These are phyloP conservation scores for Florisuga fusca DNA, from an alignment of 2,797 vertebrate species.

Conservation along the genomic window DNA sequence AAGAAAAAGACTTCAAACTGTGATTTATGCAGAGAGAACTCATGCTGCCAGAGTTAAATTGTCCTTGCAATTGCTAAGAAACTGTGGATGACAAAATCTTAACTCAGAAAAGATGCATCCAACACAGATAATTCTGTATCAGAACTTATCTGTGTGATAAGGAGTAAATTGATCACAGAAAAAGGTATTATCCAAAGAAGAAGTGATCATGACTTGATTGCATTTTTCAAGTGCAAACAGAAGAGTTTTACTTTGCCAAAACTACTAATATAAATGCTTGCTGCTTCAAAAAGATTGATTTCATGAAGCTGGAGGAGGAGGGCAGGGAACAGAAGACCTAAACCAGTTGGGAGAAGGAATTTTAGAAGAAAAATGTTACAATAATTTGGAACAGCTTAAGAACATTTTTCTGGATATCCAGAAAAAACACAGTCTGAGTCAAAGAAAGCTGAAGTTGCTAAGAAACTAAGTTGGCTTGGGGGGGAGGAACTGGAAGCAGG, in stretches of 20 bases:
- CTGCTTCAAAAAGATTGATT: constrained; percentile 1
- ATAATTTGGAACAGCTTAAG: constrained; percentile 19
- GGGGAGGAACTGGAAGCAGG: neutral
- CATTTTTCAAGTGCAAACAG: constrained; percentile 35
- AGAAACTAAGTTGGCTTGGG: neutral
- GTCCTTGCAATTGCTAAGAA: constrained; percentile 58
- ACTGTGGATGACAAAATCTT: constrained; percentile 21
- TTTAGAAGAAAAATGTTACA: constrained; percentile 13
- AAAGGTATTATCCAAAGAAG: neutral
- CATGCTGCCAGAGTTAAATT: constrained; percentile 51
- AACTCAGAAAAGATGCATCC: constrained; percentile 36
- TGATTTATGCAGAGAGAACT: constrained; percentile 32
- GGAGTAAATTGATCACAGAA: constrained; percentile 40
- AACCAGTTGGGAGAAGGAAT: neutral
- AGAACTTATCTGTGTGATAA: constrained; percentile 25
- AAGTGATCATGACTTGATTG: constrained; percentile 15
- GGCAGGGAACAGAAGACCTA: neutral
- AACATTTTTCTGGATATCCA: constrained; percentile 33
- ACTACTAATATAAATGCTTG: neutral
- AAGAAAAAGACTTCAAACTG: neutral
- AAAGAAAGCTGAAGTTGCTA: neutral
- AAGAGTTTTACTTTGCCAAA: constrained; percentile 9
- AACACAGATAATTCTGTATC: constrained; percentile 35
- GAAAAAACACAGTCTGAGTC: neutral
- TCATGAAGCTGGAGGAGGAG: neutral